Evolutionary conservation across 2,797 vertebrate genomes (phyloP).

Genomic region (Apogon talboti): DNA sequence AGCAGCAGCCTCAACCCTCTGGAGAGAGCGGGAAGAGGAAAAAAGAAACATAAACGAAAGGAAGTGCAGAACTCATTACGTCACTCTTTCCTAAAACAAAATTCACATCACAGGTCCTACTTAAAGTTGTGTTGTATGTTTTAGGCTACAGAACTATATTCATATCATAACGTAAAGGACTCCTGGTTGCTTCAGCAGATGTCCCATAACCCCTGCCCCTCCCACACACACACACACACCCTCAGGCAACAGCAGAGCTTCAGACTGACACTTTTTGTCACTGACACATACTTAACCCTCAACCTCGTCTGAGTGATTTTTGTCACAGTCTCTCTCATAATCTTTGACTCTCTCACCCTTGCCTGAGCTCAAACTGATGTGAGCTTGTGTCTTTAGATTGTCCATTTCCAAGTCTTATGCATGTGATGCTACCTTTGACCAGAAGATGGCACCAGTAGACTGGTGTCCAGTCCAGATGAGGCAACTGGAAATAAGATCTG

Average conservation of each 20-base stretch:
- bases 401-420: background rate
- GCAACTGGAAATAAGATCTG: slow-evolving; percentile 14
- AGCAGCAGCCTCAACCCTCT: slow-evolving; percentile 3
- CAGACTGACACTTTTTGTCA: slow-evolving; percentile 49
- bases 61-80: slow-evolving; percentile 16
- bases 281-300: slow-evolving; percentile 20
- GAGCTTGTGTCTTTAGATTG: background rate
- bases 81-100: slow-evolving; percentile 38
- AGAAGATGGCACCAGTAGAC: slow-evolving; percentile 70
- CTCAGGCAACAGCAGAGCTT: slow-evolving; percentile 6
- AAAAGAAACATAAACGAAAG: background rate
- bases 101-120: background rate
- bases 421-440: slow-evolving; percentile 39
- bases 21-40: slow-evolving; percentile 14
- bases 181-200: slow-evolving; percentile 18
- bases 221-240: slow-evolving; percentile 20
- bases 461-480: slow-evolving; percentile 8
- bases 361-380: background rate
- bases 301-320: slow-evolving; percentile 14
- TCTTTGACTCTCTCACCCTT: background rate
- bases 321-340: slow-evolving; percentile 18
- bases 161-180: slow-evolving; percentile 30
- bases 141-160: slow-evolving; percentile 6
- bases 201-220: slow-evolving; percentile 17
- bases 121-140: slow-evolving; percentile 11